A percentile compares a stretch with the other conserved stretches of the same genome.
phyloP scores from a whole-genome alignment of 2,113 vertebrate species.

The Oostethus manadensis region DNA sequence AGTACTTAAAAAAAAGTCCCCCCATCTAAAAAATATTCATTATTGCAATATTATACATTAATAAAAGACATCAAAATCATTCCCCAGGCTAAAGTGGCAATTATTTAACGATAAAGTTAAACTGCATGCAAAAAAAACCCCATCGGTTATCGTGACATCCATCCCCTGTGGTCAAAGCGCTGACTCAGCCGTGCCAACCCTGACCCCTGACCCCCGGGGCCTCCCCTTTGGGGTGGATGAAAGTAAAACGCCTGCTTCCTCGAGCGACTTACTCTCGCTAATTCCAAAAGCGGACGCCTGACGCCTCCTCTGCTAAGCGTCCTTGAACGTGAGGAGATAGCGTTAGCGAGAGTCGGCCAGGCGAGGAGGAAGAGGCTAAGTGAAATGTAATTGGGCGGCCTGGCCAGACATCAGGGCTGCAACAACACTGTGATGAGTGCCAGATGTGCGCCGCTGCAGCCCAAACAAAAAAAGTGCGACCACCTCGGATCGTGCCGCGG shows the following conservation, averaged over 20 bases:
- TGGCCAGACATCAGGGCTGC: conserved; percentile 71
- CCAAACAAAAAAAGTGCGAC: conserved; percentile 44
- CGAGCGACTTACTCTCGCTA: background rate
- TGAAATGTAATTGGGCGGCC: conserved; percentile 73
- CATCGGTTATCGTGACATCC: conserved; percentile 16
- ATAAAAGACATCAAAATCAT: too few species aligned
- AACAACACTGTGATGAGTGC: conserved; percentile 70
- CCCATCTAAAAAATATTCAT: background rate
- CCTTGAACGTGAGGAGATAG: background rate
- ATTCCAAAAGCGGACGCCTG: background rate
- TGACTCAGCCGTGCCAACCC: conserved; percentile 37
- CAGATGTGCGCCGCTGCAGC: conserved; percentile 68
- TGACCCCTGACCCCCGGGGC: conserved; percentile 41
- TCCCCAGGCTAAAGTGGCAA: too few species aligned
- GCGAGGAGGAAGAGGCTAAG: conserved; percentile 66
- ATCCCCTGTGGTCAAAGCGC: conserved; percentile 18
- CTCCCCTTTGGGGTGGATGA: background rate
- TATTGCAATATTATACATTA: too few species aligned
- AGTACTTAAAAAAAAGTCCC: too few species aligned
- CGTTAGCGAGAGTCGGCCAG: background rate
- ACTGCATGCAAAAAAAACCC: too few species aligned
- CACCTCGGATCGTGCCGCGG: conserved; percentile 3
- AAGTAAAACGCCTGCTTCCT: background rate
- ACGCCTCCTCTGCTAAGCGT: background rate
- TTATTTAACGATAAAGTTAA: too few species aligned